Percentiles rank a stretch among this genome's conserved stretches.
Evolutionary conservation across 2,113 vertebrate species (phyloP).

Genomic region (Neopipo cinnamomea): DNA sequence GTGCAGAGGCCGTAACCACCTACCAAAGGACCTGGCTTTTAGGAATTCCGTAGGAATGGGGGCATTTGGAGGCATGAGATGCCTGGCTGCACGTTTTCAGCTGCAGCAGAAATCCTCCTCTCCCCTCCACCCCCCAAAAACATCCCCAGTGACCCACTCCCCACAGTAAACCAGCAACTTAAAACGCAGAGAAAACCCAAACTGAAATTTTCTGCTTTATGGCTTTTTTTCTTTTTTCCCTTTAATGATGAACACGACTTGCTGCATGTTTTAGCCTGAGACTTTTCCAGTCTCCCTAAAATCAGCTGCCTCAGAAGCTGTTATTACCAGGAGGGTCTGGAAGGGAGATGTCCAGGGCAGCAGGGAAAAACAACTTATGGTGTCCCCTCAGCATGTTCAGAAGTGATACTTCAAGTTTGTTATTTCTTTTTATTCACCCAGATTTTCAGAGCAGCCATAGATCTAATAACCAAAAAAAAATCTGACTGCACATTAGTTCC

Average conservation of each 20-base stretch:
- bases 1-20: neutral
- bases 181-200: no score
- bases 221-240: neutral
- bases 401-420: neutral
- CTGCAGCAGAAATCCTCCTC: neutral
- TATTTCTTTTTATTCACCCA: neutral
- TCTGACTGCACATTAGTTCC: neutral
- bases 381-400: neutral
- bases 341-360: neutral
- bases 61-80: neutral
- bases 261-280: neutral
- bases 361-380: neutral
- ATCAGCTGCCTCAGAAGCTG: neutral
- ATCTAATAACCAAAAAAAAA: neutral
- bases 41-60: neutral
- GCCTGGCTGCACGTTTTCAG: neutral
- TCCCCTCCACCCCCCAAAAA: neutral
- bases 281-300: neutral
- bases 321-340: neutral
- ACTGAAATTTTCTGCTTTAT: neutral
- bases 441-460: neutral
- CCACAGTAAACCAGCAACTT: no score
- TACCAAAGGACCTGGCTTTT: accelerated
- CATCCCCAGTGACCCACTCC: neutral
- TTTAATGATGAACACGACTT: neutral